phyloP scores from a whole-genome alignment of 2,888 invertebrate species.

The Antheraea assamensis region DNA sequence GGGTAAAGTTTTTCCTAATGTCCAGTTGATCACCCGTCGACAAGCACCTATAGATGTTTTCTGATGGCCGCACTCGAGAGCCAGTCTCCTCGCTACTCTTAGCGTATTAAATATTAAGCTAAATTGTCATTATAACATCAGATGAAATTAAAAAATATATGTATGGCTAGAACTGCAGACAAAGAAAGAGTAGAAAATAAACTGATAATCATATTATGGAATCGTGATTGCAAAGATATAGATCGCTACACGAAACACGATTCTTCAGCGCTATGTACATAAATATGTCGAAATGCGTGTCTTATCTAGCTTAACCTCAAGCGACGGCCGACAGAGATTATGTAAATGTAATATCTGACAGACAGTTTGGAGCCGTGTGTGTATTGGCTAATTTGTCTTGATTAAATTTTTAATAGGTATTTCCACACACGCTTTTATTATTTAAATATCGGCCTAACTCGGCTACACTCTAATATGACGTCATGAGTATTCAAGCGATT shows the following conservation, averaged over 20 bases:
- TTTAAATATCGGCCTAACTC: not conserved
- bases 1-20: too few species aligned
- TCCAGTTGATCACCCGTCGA: too few species aligned
- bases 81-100: too few species aligned
- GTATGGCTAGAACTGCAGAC: not conserved
- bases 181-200: not conserved
- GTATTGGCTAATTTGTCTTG: not conserved
- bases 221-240: conserved; percentile 1
- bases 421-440: not conserved
- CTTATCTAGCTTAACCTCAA: not conserved
- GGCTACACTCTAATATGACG: too few species aligned
- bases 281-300: not conserved
- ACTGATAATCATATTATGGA: not conserved
- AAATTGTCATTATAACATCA: too few species aligned
- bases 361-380: conserved; percentile 4
- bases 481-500: too few species aligned
- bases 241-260: not conserved
- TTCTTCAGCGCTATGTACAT: not conserved
- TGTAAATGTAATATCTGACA: not conserved
- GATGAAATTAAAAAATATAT: too few species aligned
- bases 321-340: not conserved
- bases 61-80: too few species aligned
- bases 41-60: too few species aligned
- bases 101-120: too few species aligned
- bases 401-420: not conserved